Percentiles rank a stretch among this genome's conserved stretches.
Evolutionary conservation across 2,888 invertebrate species (phyloP).

Genomic region (Venusia cambrica): DNA sequence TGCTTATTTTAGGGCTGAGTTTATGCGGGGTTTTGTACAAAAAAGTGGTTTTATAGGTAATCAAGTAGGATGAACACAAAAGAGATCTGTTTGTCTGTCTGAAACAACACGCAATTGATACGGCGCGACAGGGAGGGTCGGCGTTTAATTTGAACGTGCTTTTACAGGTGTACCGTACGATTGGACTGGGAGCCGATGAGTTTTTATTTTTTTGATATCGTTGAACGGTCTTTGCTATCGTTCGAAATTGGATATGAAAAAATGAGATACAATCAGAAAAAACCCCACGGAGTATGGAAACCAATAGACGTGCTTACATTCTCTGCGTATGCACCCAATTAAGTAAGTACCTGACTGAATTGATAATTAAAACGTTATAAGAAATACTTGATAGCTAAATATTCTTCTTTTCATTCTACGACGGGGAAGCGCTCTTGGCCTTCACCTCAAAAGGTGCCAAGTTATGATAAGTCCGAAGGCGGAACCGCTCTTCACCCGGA

Average conservation of each 20-base stretch:
- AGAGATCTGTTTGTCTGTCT: constrained; percentile 66
- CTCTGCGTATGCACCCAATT: too few relatives aligned
- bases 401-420: too few relatives aligned
- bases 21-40: constrained; percentile 21
- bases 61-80: constrained; percentile 54
- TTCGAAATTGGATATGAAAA: constrained; percentile 2
- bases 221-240: constrained; percentile 1
- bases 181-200: constrained; percentile 28
- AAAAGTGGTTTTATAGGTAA: constrained; percentile 59
- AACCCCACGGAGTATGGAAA: too few relatives aligned
- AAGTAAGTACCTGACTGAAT: too few relatives aligned
- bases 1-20: constrained; percentile 27
- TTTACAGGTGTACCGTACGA: constrained; percentile 26
- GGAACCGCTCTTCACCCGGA: too few relatives aligned
- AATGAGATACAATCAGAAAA: background rate
- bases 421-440: too few relatives aligned
- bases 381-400: too few relatives aligned
- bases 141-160: constrained; percentile 51
- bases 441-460: too few relatives aligned
- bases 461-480: too few relatives aligned
- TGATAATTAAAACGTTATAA: too few relatives aligned
- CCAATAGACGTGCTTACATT: too few relatives aligned
- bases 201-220: constrained; percentile 29
- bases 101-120: constrained; percentile 68
- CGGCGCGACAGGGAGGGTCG: constrained; percentile 52